Conservation (phyloP, 1,140 invertebrate genomes). For the Drosophila ananassae region DNA sequence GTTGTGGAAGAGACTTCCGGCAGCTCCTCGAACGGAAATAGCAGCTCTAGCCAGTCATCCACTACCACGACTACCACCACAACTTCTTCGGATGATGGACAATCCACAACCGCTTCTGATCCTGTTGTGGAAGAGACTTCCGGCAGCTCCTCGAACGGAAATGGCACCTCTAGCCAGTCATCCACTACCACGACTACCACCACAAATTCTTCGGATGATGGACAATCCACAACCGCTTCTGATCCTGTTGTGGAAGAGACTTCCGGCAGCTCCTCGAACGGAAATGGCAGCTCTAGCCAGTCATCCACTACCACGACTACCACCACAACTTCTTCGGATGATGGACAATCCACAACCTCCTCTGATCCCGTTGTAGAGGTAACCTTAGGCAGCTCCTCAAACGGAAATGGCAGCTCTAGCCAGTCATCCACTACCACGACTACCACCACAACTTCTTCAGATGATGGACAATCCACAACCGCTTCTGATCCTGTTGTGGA, state of each 20-base stretch:
- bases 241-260: background rate
- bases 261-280: background rate
- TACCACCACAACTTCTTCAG: slow-evolving; percentile 7
- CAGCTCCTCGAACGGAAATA: slow-evolving; percentile 1
- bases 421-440: background rate
- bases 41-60: background rate
- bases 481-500: background rate
- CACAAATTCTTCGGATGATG: slow-evolving; percentile 1
- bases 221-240: slow-evolving; percentile 1
- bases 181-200: slow-evolving; percentile 1
- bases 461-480: background rate
- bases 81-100: background rate
- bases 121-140: background rate
- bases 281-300: background rate
- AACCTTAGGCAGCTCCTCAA: background rate
- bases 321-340: slow-evolving; percentile 2
- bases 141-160: background rate
- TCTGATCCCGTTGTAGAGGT: background rate
- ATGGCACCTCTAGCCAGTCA: background rate
- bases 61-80: slow-evolving; percentile 4
- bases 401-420: background rate
- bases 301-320: slow-evolving; percentile 3
- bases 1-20: background rate
- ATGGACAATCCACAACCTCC: background rate
- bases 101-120: background rate